Conservation (phyloP, 2,113 vertebrate species). For the Chascanopsetta lugubris region DNA sequence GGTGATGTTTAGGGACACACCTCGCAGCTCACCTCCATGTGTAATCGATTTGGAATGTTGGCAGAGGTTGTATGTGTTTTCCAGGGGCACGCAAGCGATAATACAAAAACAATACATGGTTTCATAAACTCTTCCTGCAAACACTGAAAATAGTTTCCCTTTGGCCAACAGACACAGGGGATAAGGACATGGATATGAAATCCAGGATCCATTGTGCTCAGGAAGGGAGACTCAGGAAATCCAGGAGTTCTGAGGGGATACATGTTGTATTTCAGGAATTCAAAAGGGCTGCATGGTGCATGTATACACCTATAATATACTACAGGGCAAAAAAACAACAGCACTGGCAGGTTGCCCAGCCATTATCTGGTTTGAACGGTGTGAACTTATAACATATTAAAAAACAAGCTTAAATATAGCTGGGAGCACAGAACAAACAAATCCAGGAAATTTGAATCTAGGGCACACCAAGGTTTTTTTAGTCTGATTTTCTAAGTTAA, state of each 20-base stretch:
- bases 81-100: slow-evolving; percentile 13
- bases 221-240: slow-evolving; percentile 56
- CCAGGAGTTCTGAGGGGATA: slow-evolving; percentile 5
- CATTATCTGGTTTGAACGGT: slow-evolving; percentile 14
- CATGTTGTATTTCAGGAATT: slow-evolving; percentile 16
- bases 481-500: neutral
- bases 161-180: neutral
- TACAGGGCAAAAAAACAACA: slow-evolving; percentile 8
- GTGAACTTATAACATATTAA: neutral
- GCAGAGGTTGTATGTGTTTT: slow-evolving; percentile 22
- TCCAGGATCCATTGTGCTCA: slow-evolving; percentile 24
- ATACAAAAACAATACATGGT: slow-evolving; percentile 50
- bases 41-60: slow-evolving; percentile 8
- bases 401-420: slow-evolving; percentile 11
- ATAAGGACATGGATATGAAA: neutral
- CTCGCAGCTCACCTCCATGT: slow-evolving; percentile 29
- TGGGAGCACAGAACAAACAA: slow-evolving; percentile 11
- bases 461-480: neutral
- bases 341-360: slow-evolving; percentile 21
- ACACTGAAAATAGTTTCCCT: slow-evolving; percentile 28
- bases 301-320: neutral
- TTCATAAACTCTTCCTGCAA: slow-evolving; percentile 49
- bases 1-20: slow-evolving; percentile 11
- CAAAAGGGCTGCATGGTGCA: slow-evolving; percentile 12
- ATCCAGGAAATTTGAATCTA: neutral